Evolutionary conservation across 2,888 invertebrate genomes (phyloP).

Genomic region (Aphodius granarius): DNA sequence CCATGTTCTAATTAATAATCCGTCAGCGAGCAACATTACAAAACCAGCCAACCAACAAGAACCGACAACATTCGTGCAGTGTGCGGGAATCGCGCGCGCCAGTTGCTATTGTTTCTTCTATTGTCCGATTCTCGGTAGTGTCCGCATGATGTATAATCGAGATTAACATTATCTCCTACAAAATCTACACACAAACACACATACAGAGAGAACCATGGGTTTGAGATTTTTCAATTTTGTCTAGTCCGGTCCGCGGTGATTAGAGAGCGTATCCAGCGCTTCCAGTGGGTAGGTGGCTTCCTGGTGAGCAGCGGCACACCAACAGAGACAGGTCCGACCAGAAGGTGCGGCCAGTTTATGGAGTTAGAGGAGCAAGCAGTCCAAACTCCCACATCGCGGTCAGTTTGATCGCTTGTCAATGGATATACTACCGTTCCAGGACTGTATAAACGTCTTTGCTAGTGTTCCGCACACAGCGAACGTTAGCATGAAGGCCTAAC

Average conservation of each 20-base stretch:
- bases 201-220: not conserved
- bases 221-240: conserved; percentile 6
- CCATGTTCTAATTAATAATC: not conserved
- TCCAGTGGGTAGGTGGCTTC: conserved; percentile 16
- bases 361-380: conserved; percentile 1
- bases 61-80: not conserved
- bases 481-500: too few relatives aligned
- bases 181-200: not conserved
- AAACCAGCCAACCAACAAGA: not conserved
- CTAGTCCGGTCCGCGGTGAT: not conserved
- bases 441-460: conserved; percentile 10
- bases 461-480: not conserved
- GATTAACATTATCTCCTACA: not conserved
- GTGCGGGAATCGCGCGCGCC: not conserved
- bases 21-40: not conserved
- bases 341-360: conserved; percentile 18
- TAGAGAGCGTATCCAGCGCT: conserved; percentile 12
- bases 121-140: conserved; percentile 13
- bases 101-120: conserved; percentile 3
- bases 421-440: conserved; percentile 17
- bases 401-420: conserved; percentile 20
- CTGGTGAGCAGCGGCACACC: conserved; percentile 13
- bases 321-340: not conserved
- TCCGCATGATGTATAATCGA: conserved; percentile 7
- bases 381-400: conserved; percentile 18